phyloP scores from a whole-genome alignment of 2,113 vertebrate genomes.

The Carassius carassius region DNA sequence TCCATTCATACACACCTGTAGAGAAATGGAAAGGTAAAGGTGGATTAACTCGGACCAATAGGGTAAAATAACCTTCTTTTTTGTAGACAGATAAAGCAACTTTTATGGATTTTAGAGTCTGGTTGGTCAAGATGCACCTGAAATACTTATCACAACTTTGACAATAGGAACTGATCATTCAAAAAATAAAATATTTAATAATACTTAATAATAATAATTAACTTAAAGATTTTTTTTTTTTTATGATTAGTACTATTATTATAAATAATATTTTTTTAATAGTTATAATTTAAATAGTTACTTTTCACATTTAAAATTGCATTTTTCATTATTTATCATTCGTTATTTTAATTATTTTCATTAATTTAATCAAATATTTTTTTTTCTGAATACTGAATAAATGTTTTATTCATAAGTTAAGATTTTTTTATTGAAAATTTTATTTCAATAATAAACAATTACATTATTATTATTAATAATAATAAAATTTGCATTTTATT shows the following conservation, averaged over 20 bases:
- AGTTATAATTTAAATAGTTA: no score
- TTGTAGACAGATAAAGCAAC: neutral
- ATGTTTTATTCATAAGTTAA: neutral
- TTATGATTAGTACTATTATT: no score
- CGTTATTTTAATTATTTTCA: no score
- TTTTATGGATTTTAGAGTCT: neutral
- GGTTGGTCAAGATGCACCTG: neutral
- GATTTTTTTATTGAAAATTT: neutral
- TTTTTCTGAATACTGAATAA: neutral
- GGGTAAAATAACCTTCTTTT: neutral
- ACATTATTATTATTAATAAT: neutral
- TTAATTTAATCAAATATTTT: no score
- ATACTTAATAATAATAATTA: neutral
- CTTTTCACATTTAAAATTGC: no score
- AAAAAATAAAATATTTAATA: no score
- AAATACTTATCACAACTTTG: neutral
- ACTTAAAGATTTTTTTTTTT: no score
- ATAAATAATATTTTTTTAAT: no score
- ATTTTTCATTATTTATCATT: no score
- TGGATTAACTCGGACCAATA: neutral
- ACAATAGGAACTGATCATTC: neutral
- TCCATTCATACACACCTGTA: constrained; percentile 81
- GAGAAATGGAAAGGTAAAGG: neutral
- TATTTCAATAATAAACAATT: neutral
- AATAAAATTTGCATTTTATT: no score